phyloP scores from a whole-genome alignment of 2,888 invertebrate genomes.

The Chymomyza fuscimana region DNA sequence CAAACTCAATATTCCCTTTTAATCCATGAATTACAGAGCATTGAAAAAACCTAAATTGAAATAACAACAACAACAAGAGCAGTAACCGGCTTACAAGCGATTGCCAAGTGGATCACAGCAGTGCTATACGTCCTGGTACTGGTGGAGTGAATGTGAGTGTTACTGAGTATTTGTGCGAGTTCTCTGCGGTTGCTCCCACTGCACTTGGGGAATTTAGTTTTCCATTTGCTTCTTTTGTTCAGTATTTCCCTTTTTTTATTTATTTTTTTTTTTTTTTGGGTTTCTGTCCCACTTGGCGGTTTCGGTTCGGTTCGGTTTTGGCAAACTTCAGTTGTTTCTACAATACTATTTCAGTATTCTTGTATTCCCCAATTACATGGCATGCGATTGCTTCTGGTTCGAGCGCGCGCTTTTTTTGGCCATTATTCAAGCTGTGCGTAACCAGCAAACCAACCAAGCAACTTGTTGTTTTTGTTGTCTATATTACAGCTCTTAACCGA shows the following conservation, averaged over 20 bases:
- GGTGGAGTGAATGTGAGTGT: background rate
- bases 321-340: conserved; percentile 45
- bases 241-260: background rate
- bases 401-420: background rate
- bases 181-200: conserved; percentile 6
- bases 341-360: background rate
- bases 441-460: conserved; percentile 2
- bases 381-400: conserved; percentile 29
- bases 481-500: background rate
- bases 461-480: conserved; percentile 9
- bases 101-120: conserved; percentile 64
- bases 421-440: conserved; percentile 51
- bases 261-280: background rate
- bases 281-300: conserved; percentile 17
- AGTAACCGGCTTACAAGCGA: conserved; percentile 1
- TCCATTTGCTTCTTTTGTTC: background rate
- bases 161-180: background rate
- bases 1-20: background rate
- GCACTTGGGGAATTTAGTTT: conserved; percentile 13
- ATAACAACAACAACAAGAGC: conserved; percentile 20
- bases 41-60: conserved; percentile 49
- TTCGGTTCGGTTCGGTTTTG: conserved; percentile 20
- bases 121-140: background rate
- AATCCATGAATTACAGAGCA: background rate
- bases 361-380: conserved; percentile 57